Percentiles rank a stretch among this genome's conserved stretches.
Evolutionary conservation across 2,113 vertebrate genomes (phyloP).

Genomic region (Leucoraja erinaceus): DNA sequence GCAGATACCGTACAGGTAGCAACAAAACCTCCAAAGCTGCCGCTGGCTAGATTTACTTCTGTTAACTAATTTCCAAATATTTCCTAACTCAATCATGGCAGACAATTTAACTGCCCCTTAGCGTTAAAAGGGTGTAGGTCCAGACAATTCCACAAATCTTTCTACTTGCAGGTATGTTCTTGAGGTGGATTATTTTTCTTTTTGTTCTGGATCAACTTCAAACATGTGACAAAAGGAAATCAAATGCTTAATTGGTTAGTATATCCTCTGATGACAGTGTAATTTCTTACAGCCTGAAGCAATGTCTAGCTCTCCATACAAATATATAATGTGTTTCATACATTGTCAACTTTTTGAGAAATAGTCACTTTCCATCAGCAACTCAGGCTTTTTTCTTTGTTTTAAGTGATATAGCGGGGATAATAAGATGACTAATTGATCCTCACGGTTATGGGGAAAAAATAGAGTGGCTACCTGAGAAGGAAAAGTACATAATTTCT

Average conservation of each 20-base stretch:
- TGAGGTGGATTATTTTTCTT: constrained; percentile 40
- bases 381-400: no score
- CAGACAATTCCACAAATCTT: constrained; percentile 27
- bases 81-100: neutral
- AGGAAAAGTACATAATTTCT: neutral
- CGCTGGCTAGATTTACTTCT: neutral
- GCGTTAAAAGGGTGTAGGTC: constrained; percentile 5
- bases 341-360: neutral
- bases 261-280: constrained; percentile 85
- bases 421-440: neutral
- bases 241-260: constrained; percentile 69
- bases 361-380: neutral
- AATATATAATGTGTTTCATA: constrained; percentile 10
- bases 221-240: constrained; percentile 81
- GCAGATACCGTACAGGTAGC: constrained; percentile 1
- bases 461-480: neutral
- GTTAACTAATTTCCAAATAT: constrained; percentile 21
- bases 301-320: constrained; percentile 70
- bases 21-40: constrained; percentile 17
- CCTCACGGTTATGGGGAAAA: neutral
- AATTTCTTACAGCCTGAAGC: constrained; percentile 87
- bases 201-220: constrained; percentile 78
- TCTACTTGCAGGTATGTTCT: constrained; percentile 18
- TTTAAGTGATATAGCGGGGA: neutral
- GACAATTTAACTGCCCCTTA: constrained; percentile 30